Base-by-base conservation (phyloP, 2,888 invertebrate species). In the Gasteruption jaculator region DNA sequence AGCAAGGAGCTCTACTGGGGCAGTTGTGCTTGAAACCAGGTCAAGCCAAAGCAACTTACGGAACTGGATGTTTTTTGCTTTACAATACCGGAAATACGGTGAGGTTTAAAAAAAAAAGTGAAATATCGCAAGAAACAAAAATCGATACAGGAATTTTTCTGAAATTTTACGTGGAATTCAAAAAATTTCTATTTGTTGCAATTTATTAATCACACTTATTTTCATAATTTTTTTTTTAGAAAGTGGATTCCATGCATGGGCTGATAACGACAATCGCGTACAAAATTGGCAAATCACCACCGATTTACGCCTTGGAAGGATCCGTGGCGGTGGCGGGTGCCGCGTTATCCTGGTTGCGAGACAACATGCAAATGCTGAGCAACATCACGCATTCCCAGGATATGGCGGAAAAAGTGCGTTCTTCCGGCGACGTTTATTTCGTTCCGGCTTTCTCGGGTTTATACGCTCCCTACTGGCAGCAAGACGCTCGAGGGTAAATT, bases 401-500 rank as follows among this genome's bases (percentile, higher is more conserved):
- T 1, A 67, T 86, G 42, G 85, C 86, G 2, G 70, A 74, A 35
- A 67, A 71, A 33, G 83, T 83, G 1, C 73, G 74, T 34, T 73
- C 74, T 54, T 77, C 80, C 1, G 87, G 88, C 25, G 92, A 88
- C 56, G 86, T 95, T 51, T 90, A 88, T 68, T 95, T 97, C 73
- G 94, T 97, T 7, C 95, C 96, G n/a, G 95, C 95, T 5, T 95
- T 97, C 73, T 91, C 91, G 50, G 97, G 96, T 0, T 74, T 97
- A 5, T 95, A 91, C 71, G 91, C 96, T 42, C 97, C 97, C 0
- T 86, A 95, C 71, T 97, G 97, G 97, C 84, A 89, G 54, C 85
- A 90, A 61, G 91, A 94, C 71, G 92, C 93, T 1, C 76, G 92
- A 65, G 91, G 83, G 76, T 80, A 59, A 56, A 54, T 41, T 15